These are phyloP conservation scores for Paracentrotus lividus DNA, from an alignment of 53 echinoderm and acorn worm species.

Conservation along the genomic window DNA sequence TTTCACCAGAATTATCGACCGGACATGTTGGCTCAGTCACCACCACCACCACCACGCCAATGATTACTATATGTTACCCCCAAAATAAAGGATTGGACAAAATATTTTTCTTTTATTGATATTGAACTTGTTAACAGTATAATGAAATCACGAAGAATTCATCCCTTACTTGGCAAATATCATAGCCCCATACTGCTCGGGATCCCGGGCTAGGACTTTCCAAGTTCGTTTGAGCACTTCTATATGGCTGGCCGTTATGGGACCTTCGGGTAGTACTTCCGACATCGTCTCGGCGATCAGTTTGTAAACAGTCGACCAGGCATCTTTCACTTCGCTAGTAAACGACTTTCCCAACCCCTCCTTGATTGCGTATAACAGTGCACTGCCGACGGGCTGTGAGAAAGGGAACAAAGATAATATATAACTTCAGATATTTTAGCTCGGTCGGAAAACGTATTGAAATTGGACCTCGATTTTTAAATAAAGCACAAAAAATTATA, in stretches of 20 bases:
- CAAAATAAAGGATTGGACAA: no score
- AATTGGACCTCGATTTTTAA: no score
- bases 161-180: constrained; percentile 63
- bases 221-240: constrained; percentile 26
- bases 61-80: no score
- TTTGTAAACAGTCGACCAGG: constrained; percentile 56
- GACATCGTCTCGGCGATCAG: constrained; percentile 67
- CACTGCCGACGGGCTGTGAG: constrained; percentile 66
- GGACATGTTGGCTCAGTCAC: no score
- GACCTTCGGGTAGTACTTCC: constrained; percentile 46
- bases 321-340: constrained; percentile 59
- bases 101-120: no score
- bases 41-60: no score
- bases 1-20: no score
- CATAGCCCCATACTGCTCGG: constrained; percentile 25
- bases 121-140: no score
- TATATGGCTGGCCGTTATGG: background rate
- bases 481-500: no score
- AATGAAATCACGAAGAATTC: background rate
- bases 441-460: no score
- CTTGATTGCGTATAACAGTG: constrained; percentile 70
- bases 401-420: background rate
- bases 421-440: no score
- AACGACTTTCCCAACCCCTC: constrained; percentile 73
- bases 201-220: constrained; percentile 15